phyloP scores from a whole-genome alignment of 2,888 invertebrate genomes.

The Heliconius cydno region DNA sequence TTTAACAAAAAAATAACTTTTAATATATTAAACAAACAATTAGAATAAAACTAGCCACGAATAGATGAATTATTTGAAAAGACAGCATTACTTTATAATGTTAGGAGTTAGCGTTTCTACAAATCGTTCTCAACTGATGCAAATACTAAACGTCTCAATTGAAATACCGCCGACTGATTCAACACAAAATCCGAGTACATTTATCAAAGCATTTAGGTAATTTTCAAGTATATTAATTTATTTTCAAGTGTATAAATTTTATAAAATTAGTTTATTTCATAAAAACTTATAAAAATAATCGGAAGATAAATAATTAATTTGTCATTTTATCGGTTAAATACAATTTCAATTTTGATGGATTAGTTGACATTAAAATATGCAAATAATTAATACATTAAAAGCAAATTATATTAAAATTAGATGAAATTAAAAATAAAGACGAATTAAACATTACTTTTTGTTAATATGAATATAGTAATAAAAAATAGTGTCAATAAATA shows the following conservation, averaged over 20 bases:
- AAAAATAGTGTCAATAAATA: slow-evolving; percentile 34
- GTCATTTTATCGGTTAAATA: neutral
- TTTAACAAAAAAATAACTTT: neutral
- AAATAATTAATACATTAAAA: no score
- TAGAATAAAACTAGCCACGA: neutral
- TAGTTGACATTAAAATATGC: no score
- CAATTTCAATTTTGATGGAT: no score
- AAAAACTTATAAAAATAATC: neutral
- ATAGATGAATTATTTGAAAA: neutral
- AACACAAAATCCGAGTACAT: slow-evolving; percentile 70
- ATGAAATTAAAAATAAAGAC: neutral
- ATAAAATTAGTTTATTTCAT: neutral
- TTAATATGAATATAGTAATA: slow-evolving; percentile 17
- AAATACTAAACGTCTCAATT: slow-evolving; percentile 56
- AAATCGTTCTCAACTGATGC: slow-evolving; percentile 12
- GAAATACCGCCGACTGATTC: slow-evolving; percentile 71
- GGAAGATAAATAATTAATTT: neutral
- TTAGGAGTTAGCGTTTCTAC: slow-evolving; percentile 12
- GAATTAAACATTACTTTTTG: slow-evolving; percentile 2
- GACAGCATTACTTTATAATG: neutral
- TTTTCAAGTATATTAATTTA: neutral
- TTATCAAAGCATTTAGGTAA: slow-evolving; percentile 72
- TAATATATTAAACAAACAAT: neutral
- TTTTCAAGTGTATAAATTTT: neutral
- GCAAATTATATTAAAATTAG: no score